Conservation (phyloP, 2,797 vertebrate species). For the Dipus sagitta region DNA sequence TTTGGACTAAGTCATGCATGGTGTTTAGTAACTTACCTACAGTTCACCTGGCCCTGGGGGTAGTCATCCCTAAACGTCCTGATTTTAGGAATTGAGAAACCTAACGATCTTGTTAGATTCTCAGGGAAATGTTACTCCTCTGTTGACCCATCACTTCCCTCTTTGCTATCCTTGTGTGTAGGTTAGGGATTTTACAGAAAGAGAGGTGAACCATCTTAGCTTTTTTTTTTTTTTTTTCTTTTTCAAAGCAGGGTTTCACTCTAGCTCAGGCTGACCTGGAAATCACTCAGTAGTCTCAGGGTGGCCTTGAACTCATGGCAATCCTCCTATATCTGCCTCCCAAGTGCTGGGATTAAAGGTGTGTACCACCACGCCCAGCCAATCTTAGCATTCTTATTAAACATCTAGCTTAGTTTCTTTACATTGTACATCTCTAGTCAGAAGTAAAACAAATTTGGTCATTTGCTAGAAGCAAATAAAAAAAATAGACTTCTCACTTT, state of each 20-base stretch:
- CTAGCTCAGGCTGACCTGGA: too few species aligned
- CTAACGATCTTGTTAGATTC: neutral
- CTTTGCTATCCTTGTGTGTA: neutral
- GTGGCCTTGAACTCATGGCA: too few species aligned
- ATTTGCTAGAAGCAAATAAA: neutral
- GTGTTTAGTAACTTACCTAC: neutral
- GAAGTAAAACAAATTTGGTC: slow-evolving; percentile 25
- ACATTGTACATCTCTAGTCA: neutral
- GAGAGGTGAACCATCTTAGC: neutral
- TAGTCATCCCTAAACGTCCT: neutral
- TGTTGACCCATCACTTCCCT: neutral
- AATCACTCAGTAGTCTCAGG: too few species aligned
- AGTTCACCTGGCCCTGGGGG: neutral
- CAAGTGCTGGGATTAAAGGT: too few species aligned
- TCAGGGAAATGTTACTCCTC: neutral
- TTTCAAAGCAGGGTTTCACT: too few species aligned
- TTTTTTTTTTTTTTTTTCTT: too few species aligned
- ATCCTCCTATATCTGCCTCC: too few species aligned
- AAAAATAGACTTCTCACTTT: neutral
- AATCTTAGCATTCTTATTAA: too few species aligned
- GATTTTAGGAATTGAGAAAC: neutral
- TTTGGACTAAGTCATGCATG: neutral
- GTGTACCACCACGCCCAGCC: too few species aligned
- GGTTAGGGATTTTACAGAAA: neutral
- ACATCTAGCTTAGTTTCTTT: neutral